These are phyloP conservation scores for Phorcus lineatus DNA, from an alignment of 2,888 invertebrate species.

Conservation along the genomic window DNA sequence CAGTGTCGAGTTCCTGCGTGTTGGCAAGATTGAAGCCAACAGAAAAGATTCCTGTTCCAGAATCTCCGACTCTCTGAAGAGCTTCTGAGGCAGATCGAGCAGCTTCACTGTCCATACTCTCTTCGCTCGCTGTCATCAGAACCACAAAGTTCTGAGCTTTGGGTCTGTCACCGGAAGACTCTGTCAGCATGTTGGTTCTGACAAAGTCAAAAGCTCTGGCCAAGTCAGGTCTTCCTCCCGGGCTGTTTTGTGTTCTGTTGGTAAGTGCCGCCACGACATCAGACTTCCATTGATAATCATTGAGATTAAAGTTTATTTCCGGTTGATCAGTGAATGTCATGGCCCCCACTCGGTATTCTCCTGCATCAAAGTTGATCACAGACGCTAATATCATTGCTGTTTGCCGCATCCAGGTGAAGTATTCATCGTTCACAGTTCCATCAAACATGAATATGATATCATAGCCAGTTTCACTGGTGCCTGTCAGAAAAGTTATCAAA, in stretches of 20 bases:
- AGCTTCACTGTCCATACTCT: conserved; percentile 27
- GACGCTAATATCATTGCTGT: conserved; percentile 46
- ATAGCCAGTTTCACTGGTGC: conserved; percentile 28
- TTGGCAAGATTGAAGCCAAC: conserved; percentile 57
- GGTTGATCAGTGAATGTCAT: conserved; percentile 41
- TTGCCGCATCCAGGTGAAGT: conserved; percentile 53
- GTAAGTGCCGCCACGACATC: conserved; percentile 33
- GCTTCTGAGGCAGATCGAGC: no score
- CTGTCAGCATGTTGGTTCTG: conserved; percentile 40
- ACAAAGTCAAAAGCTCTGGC: conserved; percentile 50
- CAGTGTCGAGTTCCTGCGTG: conserved; percentile 49
- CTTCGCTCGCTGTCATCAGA: conserved; percentile 54
- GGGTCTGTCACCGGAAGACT: conserved; percentile 48
- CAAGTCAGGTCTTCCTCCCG: conserved; percentile 40
- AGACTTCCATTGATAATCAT: conserved; percentile 29
- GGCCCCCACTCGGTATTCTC: conserved; percentile 54
- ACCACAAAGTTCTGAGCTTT: conserved; percentile 53
- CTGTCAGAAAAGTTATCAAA: neutral
- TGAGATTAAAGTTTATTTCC: conserved; percentile 39
- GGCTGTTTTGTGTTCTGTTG: neutral
- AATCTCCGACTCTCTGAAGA: neutral
- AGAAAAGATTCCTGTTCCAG: conserved; percentile 56
- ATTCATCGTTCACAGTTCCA: conserved; percentile 43
- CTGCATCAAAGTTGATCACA: conserved; percentile 54
- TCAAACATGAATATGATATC: conserved; percentile 51